Conservation (phyloP, 2,797 vertebrate genomes). For the Carduelis carduelis region DNA sequence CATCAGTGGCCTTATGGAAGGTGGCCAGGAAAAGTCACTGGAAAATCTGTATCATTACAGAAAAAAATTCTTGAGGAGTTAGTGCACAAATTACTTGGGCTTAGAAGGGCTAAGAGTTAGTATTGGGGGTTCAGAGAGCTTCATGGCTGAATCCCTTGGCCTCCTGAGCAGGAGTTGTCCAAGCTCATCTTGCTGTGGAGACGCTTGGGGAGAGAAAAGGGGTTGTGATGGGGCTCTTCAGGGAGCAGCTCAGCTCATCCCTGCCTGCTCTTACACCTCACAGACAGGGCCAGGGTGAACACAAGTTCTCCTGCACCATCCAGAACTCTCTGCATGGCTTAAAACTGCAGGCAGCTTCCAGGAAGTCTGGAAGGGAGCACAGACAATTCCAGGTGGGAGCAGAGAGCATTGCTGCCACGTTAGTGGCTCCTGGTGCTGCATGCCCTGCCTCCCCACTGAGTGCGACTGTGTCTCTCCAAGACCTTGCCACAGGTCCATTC, state of each 20-base stretch:
- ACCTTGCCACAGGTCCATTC: not conserved
- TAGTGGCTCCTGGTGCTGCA: fast-evolving
- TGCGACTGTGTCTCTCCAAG: fast-evolving
- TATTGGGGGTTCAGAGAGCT: fast-evolving
- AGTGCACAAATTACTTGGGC: not conserved
- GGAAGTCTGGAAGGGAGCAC: not conserved
- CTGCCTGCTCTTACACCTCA: not conserved
- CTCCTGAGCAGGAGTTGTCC: not conserved
- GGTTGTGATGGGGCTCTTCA: fast-evolving
- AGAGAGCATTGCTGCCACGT: fast-evolving
- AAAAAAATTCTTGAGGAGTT: not conserved
- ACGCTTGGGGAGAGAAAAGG: not conserved
- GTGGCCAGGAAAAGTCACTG: not conserved
- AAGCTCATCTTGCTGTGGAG: not conserved
- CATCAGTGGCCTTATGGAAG: not conserved
- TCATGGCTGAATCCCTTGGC: not conserved
- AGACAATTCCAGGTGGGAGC: not conserved
- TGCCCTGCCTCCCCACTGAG: not conserved
- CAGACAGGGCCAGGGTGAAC: not conserved
- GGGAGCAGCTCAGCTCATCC: not conserved
- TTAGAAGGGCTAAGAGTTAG: not conserved
- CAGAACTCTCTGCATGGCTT: not conserved
- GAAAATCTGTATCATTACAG: not conserved
- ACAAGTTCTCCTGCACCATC: not conserved
- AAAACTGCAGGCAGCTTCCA: not conserved